These are phyloP conservation scores for Hyaena hyaena DNA, from an alignment of 2,113 vertebrate species.

Conservation along the genomic window DNA sequence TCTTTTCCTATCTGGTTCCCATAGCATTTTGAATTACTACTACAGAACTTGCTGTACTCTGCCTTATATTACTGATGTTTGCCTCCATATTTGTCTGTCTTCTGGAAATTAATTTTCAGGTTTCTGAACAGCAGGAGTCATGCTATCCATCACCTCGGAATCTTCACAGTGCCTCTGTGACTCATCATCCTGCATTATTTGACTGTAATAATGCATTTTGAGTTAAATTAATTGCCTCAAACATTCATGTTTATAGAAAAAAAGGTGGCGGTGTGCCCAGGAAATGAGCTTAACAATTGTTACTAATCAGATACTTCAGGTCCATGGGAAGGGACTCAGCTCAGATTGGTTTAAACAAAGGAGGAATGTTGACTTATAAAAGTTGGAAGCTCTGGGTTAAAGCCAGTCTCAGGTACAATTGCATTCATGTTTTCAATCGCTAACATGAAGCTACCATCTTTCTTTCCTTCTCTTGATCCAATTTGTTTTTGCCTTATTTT, in stretches of 20 bases:
- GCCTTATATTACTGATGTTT: not conserved
- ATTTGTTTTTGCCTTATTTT: not conserved
- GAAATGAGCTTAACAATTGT: not conserved
- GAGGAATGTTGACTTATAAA: not conserved
- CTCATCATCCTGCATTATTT: not conserved
- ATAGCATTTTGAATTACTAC: not conserved
- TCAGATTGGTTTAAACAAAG: not conserved
- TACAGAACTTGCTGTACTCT: not conserved
- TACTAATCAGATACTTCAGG: not conserved
- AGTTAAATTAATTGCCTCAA: not conserved
- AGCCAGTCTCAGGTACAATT: not conserved
- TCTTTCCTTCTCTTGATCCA: not conserved
- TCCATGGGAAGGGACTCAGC: not conserved
- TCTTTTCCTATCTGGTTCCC: not conserved
- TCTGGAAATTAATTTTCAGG: not conserved
- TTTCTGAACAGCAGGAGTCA: not conserved
- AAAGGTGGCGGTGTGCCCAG: not conserved
- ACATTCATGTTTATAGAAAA: not conserved
- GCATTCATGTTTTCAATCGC: not conserved
- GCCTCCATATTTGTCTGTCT: not conserved
- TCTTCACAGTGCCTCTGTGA: no score
- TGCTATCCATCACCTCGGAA: not conserved
- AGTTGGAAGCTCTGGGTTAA: not conserved
- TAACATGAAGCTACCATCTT: not conserved
- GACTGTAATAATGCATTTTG: not conserved